phyloP scores from a whole-genome alignment of 2,888 invertebrate species.

The Yponomeuta cagnagella region DNA sequence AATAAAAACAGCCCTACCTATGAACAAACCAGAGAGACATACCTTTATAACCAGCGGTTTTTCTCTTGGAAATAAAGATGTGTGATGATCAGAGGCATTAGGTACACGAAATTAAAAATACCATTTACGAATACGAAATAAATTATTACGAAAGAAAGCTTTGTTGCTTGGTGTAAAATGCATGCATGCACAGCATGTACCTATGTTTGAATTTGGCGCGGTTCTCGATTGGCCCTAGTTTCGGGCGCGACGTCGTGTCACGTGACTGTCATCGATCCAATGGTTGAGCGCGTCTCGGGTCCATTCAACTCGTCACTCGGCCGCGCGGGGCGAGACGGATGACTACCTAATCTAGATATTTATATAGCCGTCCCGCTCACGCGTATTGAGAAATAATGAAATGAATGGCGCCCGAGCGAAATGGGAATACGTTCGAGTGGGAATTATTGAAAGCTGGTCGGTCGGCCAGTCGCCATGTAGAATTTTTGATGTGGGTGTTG shows the following conservation, averaged over 20 bases:
- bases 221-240: slow-evolving; percentile 25
- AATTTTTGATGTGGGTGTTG: slow-evolving; percentile 75
- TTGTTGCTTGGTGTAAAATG: background rate
- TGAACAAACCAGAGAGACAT: too few relatives aligned
- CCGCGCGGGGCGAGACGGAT: slow-evolving; percentile 10
- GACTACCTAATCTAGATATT: slow-evolving; percentile 42
- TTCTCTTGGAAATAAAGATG: too few relatives aligned
- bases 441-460: slow-evolving; percentile 66
- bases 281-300: slow-evolving; percentile 74
- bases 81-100: too few relatives aligned
- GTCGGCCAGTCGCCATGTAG: slow-evolving; percentile 69
- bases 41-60: too few relatives aligned
- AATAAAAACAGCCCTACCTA: too few relatives aligned
- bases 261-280: slow-evolving; percentile 75
- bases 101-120: too few relatives aligned
- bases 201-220: slow-evolving; percentile 13
- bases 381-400: slow-evolving; percentile 68
- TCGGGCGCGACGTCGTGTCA: slow-evolving; percentile 60
- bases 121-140: too few relatives aligned
- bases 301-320: slow-evolving; percentile 68
- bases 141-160: too few relatives aligned
- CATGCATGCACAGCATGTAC: background rate
- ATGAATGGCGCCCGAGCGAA: slow-evolving; percentile 72
- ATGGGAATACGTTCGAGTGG: slow-evolving; percentile 68
- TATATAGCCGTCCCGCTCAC: slow-evolving; percentile 58